phyloP scores from a whole-genome alignment of 2,113 vertebrate species.

The Sigmodon hispidus region DNA sequence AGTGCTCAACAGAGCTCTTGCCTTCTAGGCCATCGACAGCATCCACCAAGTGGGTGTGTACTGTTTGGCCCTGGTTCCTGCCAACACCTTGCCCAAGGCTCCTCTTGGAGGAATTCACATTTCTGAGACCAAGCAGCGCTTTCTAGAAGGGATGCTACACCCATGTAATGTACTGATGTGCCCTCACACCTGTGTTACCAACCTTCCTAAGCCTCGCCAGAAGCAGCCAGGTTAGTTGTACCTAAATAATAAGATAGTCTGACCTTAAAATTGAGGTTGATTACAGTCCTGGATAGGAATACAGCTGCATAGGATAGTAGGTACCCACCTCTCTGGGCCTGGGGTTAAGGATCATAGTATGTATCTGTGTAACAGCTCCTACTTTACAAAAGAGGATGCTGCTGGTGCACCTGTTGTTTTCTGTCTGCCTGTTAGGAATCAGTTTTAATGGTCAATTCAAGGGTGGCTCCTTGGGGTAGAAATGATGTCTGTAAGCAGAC shows the following conservation, averaged over 20 bases:
- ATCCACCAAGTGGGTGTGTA: constrained; percentile 98
- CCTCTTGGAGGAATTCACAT: constrained; percentile 96
- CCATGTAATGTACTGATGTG: constrained; percentile 98
- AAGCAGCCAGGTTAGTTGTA: constrained; percentile 93
- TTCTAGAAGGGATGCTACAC: constrained; percentile 95
- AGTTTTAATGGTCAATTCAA: not conserved
- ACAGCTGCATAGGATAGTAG: rapidly evolving
- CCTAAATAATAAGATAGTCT: rapidly evolving
- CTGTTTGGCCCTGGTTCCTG: constrained; percentile 96
- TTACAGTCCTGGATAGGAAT: not conserved
- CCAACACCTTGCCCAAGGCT: constrained; percentile 97
- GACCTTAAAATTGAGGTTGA: rapidly evolving
- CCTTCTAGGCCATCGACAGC: constrained; percentile 94
- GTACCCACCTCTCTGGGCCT: not conserved
- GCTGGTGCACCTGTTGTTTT: not conserved
- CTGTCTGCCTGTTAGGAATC: not conserved
- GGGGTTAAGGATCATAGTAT: not conserved
- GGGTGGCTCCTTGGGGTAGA: not conserved
- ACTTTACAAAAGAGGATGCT: not conserved
- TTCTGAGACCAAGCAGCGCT: constrained; percentile 97
- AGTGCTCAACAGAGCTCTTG: not conserved
- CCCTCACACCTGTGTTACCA: constrained; percentile 97
- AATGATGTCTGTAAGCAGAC: not conserved
- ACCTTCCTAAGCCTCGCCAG: constrained; percentile 96
- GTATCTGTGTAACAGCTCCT: not conserved